Evolutionary conservation across 2,888 invertebrate genomes (phyloP).

Genomic region (Drosophila birchii): DNA sequence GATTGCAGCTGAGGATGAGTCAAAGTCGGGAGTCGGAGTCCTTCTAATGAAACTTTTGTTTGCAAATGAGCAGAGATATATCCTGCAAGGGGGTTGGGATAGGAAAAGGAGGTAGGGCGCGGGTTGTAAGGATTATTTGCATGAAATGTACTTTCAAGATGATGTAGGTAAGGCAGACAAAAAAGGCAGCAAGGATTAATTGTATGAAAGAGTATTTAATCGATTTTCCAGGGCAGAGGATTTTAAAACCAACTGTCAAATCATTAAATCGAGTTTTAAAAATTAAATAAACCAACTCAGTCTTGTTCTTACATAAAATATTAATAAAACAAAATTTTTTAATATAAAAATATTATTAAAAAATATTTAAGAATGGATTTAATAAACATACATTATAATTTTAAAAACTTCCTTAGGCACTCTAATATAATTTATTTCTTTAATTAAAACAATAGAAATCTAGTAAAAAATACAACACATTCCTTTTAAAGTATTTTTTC

Average conservation of each 20-base stretch:
- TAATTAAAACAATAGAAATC: neutral
- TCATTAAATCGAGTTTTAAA: neutral
- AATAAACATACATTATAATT: neutral
- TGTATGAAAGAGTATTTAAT: slow-evolving; percentile 25
- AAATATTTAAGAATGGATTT: neutral
- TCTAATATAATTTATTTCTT: neutral
- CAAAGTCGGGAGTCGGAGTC: slow-evolving; percentile 23
- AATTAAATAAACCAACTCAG: neutral
- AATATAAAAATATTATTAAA: neutral
- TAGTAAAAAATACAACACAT: neutral
- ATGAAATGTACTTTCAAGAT: slow-evolving; percentile 37
- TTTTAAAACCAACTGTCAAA: neutral
- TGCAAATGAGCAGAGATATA: slow-evolving; percentile 37
- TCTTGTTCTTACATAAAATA: neutral
- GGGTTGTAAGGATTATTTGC: slow-evolving; percentile 40
- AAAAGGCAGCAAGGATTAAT: slow-evolving; percentile 28
- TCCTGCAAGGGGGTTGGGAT: slow-evolving; percentile 10
- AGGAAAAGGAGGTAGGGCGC: neutral
- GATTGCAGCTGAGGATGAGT: slow-evolving; percentile 41
- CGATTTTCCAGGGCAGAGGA: slow-evolving; percentile 22
- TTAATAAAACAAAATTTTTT: neutral
- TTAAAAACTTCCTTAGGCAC: neutral
- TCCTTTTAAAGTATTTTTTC: neutral
- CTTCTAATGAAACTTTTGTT: slow-evolving; percentile 47
- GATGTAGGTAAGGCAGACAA: slow-evolving; percentile 30